These are phyloP conservation scores for Dysmachus trigonus DNA, from an alignment of 2,888 invertebrate genomes.

Conservation along the genomic window DNA sequence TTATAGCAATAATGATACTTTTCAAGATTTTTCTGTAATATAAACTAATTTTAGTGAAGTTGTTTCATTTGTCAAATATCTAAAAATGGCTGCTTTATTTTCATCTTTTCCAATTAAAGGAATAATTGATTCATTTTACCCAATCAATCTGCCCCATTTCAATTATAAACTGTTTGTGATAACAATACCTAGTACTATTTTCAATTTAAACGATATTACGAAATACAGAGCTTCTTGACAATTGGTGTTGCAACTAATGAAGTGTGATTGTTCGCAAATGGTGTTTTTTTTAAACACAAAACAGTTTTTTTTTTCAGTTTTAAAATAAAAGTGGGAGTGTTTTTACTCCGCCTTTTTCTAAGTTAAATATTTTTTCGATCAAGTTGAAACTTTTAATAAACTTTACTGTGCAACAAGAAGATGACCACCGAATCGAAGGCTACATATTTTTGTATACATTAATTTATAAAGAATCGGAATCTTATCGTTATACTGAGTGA, in stretches of 20 bases:
- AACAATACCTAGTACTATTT: not conserved
- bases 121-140: not conserved
- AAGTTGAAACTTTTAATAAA: not conserved
- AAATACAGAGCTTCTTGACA: not conserved
- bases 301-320: not conserved
- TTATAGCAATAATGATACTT: too few relatives aligned
- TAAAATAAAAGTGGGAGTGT: not conserved
- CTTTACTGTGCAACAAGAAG: not conserved
- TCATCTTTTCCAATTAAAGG: not conserved
- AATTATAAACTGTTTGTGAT: not conserved
- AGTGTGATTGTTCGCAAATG: not conserved
- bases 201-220: not conserved
- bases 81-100: not conserved
- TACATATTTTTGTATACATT: too few relatives aligned
- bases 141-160: not conserved
- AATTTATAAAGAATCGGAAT: too few relatives aligned
- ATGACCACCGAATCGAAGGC: too few relatives aligned
- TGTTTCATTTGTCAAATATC: not conserved
- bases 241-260: not conserved
- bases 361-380: not conserved
- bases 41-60: not conserved
- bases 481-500: too few relatives aligned
- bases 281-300: not conserved
- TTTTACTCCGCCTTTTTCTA: too few relatives aligned
- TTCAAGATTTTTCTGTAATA: not conserved